Conservation (phyloP, 2,888 invertebrate species). For the Helleia helle region DNA sequence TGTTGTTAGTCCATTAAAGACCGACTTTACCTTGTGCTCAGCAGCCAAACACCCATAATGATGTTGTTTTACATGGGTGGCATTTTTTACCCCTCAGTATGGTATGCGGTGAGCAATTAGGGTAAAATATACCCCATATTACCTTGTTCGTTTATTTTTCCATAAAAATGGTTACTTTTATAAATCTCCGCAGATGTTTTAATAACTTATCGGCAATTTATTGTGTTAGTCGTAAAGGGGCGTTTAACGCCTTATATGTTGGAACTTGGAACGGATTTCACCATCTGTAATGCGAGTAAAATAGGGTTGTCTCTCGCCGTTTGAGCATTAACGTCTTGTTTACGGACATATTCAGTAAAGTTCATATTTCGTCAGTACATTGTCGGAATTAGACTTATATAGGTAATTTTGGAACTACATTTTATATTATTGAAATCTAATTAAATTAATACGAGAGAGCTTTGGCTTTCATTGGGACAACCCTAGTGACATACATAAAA, state of each 20-base stretch:
- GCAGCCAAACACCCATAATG: neutral
- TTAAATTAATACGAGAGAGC: too few species aligned
- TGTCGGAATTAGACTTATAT: too few species aligned
- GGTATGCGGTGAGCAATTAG: neutral
- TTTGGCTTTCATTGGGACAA: too few species aligned
- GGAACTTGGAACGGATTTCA: neutral
- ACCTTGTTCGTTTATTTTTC: neutral
- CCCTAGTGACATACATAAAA: conserved; percentile 8
- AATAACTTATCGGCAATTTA: conserved; percentile 7
- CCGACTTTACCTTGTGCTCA: neutral
- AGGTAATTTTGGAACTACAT: too few species aligned
- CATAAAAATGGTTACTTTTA: neutral
- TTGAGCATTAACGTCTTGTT: too few species aligned
- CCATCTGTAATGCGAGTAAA: neutral
- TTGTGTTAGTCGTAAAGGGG: neutral
- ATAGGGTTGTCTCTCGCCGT: neutral
- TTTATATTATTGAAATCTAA: too few species aligned
- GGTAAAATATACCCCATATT: neutral
- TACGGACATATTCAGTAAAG: too few species aligned
- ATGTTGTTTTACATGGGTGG: neutral
- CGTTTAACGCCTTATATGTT: conserved; percentile 6
- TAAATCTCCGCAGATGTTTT: neutral
- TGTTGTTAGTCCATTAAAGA: neutral
- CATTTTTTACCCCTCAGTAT: neutral
- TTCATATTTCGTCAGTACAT: too few species aligned